A percentile compares a stretch with the other conserved stretches of the same genome.
Evolutionary conservation across 37 sponge, comb jelly and placozoan species (phyloP).

Genomic region (Dysidea cf. avara): DNA sequence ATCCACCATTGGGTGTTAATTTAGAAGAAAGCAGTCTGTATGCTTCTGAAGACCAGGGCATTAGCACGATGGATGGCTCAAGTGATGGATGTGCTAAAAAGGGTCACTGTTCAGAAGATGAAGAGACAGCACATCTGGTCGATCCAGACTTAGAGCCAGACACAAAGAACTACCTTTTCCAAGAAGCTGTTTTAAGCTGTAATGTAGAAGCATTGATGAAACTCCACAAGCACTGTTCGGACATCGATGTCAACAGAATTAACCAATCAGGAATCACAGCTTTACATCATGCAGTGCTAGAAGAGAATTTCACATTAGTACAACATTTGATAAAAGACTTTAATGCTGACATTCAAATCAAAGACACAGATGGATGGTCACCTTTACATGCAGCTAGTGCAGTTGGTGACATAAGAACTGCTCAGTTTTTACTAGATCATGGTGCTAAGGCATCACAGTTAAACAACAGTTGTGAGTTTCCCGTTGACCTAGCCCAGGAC

Average conservation of each 20-base stretch:
- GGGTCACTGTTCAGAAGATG: conserved; percentile 34
- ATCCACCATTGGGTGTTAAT: too few relatives aligned
- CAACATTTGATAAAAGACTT: conserved; percentile 76
- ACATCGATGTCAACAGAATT: conserved; percentile 72
- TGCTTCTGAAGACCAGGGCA: conserved; percentile 69
- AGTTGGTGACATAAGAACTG: conserved; percentile 74
- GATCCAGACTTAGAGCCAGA: conserved; percentile 64
- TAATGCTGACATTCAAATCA: conserved; percentile 49
- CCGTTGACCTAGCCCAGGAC: conserved; percentile 79
- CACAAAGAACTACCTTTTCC: conserved; percentile 71
- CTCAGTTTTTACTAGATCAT: conserved; percentile 82
- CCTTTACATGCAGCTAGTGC: conserved; percentile 91
- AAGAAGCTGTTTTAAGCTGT: conserved; percentile 69
- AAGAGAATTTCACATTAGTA: conserved; percentile 78
- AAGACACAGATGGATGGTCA: conserved; percentile 82
- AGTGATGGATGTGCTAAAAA: conserved; percentile 53
- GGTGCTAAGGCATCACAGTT: conserved; percentile 79
- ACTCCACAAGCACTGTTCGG: conserved; percentile 46
- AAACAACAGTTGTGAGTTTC: conserved; percentile 80
- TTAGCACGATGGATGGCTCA: conserved; percentile 84
- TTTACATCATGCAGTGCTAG: conserved; percentile 78
- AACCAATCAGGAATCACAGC: conserved; percentile 76
- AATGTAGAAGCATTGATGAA: conserved; percentile 62
- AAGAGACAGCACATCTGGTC: conserved; percentile 21
- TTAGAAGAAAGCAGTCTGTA: not conserved